Conservation (phyloP, 2,113 vertebrate genomes). For the Catharus minimus region DNA sequence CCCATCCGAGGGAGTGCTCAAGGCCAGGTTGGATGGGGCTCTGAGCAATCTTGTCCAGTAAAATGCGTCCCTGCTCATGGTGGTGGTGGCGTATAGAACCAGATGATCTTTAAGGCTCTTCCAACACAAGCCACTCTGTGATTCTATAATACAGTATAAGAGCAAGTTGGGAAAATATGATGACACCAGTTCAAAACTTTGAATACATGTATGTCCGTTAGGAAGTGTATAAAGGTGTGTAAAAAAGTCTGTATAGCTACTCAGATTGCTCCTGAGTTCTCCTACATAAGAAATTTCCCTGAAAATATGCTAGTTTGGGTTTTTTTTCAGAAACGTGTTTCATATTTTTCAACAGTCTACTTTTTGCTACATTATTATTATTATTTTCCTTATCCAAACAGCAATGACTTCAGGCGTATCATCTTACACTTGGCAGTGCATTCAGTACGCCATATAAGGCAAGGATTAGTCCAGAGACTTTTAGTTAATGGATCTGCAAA, state of each 20-base stretch:
- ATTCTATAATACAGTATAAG: background rate
- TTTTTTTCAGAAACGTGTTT: background rate
- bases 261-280: background rate
- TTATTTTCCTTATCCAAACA: conserved; percentile 27
- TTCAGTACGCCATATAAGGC: background rate
- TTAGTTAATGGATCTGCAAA: conserved; percentile 19
- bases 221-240: background rate
- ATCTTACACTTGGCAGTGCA: background rate
- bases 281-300: background rate
- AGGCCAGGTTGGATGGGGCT: background rate
- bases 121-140: background rate
- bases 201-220: background rate
- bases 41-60: background rate
- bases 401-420: background rate
- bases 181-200: background rate
- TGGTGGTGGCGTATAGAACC: background rate
- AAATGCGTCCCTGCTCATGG: background rate
- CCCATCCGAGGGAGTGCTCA: background rate
- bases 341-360: background rate
- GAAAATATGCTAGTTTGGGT: background rate
- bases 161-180: background rate
- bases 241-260: background rate
- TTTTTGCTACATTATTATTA: background rate
- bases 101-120: background rate
- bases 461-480: conserved; percentile 15